A percentile compares a stretch with the other conserved stretches of the same genome.
These are phyloP conservation scores for Lampris megalopsis DNA, from an alignment of 2,113 vertebrate species.

Conservation along the genomic window DNA sequence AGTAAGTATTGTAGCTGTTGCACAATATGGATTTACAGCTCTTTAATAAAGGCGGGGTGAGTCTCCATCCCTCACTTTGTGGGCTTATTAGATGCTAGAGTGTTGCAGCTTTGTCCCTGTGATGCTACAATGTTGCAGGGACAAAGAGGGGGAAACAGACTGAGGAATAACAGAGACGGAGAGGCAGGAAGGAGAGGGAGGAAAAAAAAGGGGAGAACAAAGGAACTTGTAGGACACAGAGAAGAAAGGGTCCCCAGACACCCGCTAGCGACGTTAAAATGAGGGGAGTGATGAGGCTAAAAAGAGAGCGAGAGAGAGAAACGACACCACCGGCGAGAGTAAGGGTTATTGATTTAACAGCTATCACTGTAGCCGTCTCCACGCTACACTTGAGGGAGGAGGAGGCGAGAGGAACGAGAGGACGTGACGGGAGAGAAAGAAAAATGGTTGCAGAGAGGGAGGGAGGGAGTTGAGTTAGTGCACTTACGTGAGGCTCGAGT, in stretches of 20 bases:
- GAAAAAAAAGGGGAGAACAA: conserved; percentile 6
- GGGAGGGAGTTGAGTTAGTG: conserved; percentile 47
- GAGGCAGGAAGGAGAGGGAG: conserved; percentile 5
- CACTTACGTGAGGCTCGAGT: conserved; percentile 54
- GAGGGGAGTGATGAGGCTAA: conserved; percentile 34
- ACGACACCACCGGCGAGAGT: conserved; percentile 26
- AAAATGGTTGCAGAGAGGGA: conserved; percentile 18
- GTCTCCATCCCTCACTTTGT: conserved; percentile 32
- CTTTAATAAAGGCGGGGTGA: conserved; percentile 52
- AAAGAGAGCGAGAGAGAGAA: conserved; percentile 48
- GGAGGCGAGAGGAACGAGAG: conserved; percentile 1
- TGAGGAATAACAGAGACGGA: neutral
- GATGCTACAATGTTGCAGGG: neutral
- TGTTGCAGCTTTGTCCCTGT: neutral
- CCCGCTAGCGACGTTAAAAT: conserved; percentile 44
- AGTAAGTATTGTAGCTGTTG: conserved; percentile 27
- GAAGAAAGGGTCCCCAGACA: conserved; percentile 22
- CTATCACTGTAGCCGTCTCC: conserved; percentile 3
- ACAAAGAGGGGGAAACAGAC: neutral
- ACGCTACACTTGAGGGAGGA: conserved; percentile 8
- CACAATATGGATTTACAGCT: neutral
- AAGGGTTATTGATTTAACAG: conserved; percentile 62
- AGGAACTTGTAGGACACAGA: neutral
- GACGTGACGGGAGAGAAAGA: conserved; percentile 39
- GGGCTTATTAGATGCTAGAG: conserved; percentile 19